Evolutionary conservation across 2,888 invertebrate species (phyloP).

Genomic region (Zele albiditarsus): DNA sequence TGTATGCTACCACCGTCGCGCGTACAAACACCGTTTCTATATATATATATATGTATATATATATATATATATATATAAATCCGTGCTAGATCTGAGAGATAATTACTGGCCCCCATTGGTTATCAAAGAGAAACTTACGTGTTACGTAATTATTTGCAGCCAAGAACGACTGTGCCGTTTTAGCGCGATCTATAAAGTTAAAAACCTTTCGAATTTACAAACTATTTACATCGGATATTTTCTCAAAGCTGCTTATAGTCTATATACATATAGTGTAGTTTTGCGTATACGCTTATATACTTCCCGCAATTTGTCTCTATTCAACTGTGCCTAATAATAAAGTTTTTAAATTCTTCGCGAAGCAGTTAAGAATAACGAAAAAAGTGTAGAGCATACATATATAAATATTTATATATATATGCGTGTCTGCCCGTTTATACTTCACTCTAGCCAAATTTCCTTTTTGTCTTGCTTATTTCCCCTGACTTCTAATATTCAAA

Average conservation of each 20-base stretch:
- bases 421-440: neutral
- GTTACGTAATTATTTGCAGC: constrained; percentile 40
- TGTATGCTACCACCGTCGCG: constrained; percentile 50
- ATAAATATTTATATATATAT: neutral
- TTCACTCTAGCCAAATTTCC: neutral
- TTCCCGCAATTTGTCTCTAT: constrained; percentile 16
- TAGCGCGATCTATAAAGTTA: constrained; percentile 41
- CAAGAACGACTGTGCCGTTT: constrained; percentile 37
- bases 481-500: neutral
- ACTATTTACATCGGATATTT: constrained; percentile 50
- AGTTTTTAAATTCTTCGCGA: neutral
- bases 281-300: neutral
- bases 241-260: constrained; percentile 48
- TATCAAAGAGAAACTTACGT: constrained; percentile 53
- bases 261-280: constrained; percentile 42
- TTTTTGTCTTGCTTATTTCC: neutral
- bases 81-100: constrained; percentile 72
- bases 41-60: constrained; percentile 18
- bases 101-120: constrained; percentile 72
- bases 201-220: constrained; percentile 49
- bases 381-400: neutral
- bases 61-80: constrained; percentile 58
- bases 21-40: constrained; percentile 7
- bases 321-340: neutral
- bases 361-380: neutral